These are phyloP conservation scores for Athalia circularis DNA, from an alignment of 2,888 invertebrate genomes.

Conservation along the genomic window DNA sequence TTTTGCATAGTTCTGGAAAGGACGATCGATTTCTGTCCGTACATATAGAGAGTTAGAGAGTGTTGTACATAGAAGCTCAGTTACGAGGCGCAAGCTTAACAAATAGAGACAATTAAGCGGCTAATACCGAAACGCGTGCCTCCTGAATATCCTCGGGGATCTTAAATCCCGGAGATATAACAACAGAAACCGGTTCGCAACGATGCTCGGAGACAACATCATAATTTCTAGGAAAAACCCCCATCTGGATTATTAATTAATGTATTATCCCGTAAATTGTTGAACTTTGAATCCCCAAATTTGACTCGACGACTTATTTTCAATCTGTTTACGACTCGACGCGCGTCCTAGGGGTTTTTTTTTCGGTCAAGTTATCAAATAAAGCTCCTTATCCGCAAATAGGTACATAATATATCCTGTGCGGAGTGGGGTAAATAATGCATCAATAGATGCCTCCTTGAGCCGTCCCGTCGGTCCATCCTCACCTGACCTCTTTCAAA, in stretches of 20 bases:
- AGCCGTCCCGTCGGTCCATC: slow-evolving; percentile 31
- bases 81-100: slow-evolving; percentile 53
- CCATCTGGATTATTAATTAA: too few species aligned
- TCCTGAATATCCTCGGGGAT: slow-evolving; percentile 58
- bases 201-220: not conserved
- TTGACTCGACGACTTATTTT: not conserved
- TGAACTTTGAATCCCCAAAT: too few species aligned
- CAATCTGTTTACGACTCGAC: not conserved
- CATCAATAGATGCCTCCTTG: slow-evolving; percentile 47
- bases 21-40: not conserved
- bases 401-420: slow-evolving; percentile 46
- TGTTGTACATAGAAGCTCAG: not conserved
- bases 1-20: not conserved
- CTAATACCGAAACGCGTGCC: slow-evolving; percentile 61
- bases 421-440: slow-evolving; percentile 54
- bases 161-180: slow-evolving; percentile 9
- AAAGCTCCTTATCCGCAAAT: slow-evolving; percentile 38
- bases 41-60: not conserved
- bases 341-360: not conserved
- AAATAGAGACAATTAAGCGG: slow-evolving; percentile 66
- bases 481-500: slow-evolving; percentile 19
- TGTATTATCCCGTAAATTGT: too few species aligned
- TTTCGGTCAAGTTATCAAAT: slow-evolving; percentile 6
- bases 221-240: too few species aligned
- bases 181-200: not conserved